A percentile compares a stretch with the other conserved stretches of the same genome.
These are phyloP conservation scores for Peromyscus eremicus DNA, from an alignment of 2,797 vertebrate species.

Conservation along the genomic window DNA sequence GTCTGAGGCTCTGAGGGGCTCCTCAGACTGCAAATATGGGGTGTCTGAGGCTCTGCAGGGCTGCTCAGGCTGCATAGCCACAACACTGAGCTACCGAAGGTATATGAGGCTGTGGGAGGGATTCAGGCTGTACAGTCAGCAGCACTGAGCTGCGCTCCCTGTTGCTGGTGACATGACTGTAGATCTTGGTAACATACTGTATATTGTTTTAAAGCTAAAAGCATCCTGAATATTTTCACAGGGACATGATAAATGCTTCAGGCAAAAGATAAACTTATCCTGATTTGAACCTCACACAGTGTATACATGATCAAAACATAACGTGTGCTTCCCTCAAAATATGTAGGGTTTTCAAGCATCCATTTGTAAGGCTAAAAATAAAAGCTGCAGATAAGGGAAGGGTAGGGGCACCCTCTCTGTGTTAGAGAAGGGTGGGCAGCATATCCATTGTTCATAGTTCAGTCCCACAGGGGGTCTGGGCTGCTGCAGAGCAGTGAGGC, in stretches of 20 bases:
- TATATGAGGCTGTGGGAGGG: not conserved
- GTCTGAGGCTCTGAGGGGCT: not conserved
- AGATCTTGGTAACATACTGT: not conserved
- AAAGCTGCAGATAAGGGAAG: not conserved
- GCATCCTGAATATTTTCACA: not conserved
- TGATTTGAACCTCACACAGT: not conserved
- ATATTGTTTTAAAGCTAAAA: not conserved
- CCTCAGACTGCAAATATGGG: not conserved
- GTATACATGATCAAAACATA: not conserved
- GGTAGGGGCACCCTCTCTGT: not conserved
- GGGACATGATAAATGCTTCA: not conserved
- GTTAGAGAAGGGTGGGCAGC: not conserved
- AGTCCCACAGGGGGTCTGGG: not conserved
- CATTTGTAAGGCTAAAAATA: not conserved
- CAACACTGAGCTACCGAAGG: not conserved
- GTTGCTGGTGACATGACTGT: not conserved
- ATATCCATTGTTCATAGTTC: no score
- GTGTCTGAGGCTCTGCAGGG: not conserved
- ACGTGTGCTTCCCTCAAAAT: not conserved
- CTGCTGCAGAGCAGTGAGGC: not conserved
- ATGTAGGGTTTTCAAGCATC: not conserved
- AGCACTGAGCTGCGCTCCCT: not conserved
- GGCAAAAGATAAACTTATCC: not conserved
- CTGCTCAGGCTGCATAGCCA: not conserved
- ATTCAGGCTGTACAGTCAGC: not conserved